Evolutionary conservation across 2,888 invertebrate genomes (phyloP), one percentile per base, ranked within the genome.

Genomic region (Leptinotarsa haldemani): DNA sequence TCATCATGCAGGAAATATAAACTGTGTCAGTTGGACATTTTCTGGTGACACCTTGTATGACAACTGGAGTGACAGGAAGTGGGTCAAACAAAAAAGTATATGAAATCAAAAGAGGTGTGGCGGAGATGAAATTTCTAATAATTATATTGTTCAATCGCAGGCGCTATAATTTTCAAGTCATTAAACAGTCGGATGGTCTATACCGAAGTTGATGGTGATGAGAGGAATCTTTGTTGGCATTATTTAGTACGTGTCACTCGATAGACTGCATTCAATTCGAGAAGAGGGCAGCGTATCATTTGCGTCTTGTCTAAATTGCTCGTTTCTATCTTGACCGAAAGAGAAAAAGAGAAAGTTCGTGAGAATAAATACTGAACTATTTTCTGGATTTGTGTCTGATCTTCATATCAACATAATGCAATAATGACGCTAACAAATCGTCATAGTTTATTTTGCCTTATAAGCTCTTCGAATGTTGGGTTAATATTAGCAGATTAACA

Each of bases 101-200:
- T 61, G 18, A 16, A 12, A 64, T 64, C 18, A n/a, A 67, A 63
- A 71, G 68, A 71, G 74, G 74, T 74, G 74, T 74, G 74, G 74
- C 61, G 68, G 48, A 74, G 52, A 74, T 74, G 69, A 69, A 74
- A 71, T 74, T 71, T 71, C 71, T 74, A 74, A 74, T 74, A 65
- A 74, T 68, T 68, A 68, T 74, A 65, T 64, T 52, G 52, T 69
- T 65, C 65, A 58, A 40, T 71, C 65, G 65, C 67, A 65, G 52
- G 65, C 71, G 53, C 74, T 74, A 64, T 74, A 74, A 74, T 74
- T 74, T 74, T 71, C 74, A 61, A 69, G 65, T 73, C 73, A 73
- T 73, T 69, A 73, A 73, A 52, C 56, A 53, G 18, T 69, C 68
- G 68, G 68, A 72, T 69, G 72, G 56, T 68, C 64, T 56, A 65